Evolutionary conservation across 2,888 invertebrate genomes (phyloP).

Genomic region (Exocentrus adspersus): DNA sequence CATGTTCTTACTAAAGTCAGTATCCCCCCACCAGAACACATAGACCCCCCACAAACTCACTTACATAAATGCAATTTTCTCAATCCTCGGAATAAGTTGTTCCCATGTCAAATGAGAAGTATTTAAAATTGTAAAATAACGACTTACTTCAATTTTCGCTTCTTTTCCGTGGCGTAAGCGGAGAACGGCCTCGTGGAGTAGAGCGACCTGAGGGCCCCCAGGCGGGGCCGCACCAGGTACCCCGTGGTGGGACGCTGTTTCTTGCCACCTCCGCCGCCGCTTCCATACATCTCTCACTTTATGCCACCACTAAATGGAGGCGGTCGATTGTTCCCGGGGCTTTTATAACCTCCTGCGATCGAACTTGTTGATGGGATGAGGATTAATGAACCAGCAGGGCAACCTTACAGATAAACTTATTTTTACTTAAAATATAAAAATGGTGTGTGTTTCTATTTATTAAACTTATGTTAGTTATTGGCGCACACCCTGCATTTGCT

Average conservation of each 20-base stretch:
- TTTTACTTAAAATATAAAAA: background rate
- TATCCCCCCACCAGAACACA: no score
- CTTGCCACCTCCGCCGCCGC: conserved; percentile 33
- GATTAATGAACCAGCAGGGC: conserved; percentile 13
- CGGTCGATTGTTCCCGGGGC: conserved; percentile 16
- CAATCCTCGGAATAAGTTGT: background rate
- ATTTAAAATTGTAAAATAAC: background rate
- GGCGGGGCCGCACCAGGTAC: conserved; percentile 57
- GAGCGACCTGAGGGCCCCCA: conserved; percentile 55
- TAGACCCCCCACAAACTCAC: no score
- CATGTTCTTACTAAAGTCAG: no score
- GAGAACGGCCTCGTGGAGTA: conserved; percentile 53
- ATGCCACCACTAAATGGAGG: conserved; percentile 27
- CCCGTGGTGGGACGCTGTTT: conserved; percentile 50
- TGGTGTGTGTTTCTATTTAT: no score
- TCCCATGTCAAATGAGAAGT: background rate
- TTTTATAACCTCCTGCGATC: conserved; percentile 46
- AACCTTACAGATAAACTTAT: conserved; percentile 2
- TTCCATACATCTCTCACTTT: conserved; percentile 46
- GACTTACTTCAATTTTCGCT: conserved; percentile 59
- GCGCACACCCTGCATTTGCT: no score
- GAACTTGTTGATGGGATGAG: conserved; percentile 41
- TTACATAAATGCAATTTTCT: no score
- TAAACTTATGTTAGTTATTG: no score
- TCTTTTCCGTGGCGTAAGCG: conserved; percentile 55